phyloP scores from a whole-genome alignment of 2,888 invertebrate species.

The Chaitophorus viminalis region DNA sequence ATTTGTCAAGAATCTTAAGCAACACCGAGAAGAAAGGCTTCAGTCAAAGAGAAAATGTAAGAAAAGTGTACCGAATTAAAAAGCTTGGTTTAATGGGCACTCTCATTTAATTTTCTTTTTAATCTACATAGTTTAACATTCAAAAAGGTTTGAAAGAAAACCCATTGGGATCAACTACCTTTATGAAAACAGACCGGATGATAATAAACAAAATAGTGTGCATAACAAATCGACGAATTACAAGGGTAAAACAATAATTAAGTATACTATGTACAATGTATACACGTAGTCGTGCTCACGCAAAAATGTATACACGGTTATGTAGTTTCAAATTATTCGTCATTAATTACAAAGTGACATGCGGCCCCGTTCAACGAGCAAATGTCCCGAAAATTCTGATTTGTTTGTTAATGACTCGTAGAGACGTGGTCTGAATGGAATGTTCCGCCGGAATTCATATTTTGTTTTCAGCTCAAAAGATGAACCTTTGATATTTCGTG shows the following conservation, averaged over 20 bases:
- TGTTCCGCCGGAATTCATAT: not conserved
- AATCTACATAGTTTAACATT: not conserved
- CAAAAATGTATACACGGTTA: too few species aligned
- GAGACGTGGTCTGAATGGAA: not conserved
- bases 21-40: not conserved
- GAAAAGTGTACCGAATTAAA: not conserved
- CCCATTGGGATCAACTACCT: not conserved
- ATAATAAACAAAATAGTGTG: not conserved
- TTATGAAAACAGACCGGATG: not conserved
- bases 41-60: not conserved
- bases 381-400: not conserved
- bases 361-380: not conserved
- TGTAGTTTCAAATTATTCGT: not conserved
- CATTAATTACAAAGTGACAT: not conserved
- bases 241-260: not conserved
- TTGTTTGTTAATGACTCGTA: conserved; percentile 1
- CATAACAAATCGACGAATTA: not conserved
- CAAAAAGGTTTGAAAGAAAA: not conserved
- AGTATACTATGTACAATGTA: not conserved
- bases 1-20: not conserved
- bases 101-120: not conserved
- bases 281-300: too few species aligned
- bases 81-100: not conserved
- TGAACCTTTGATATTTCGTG: not conserved
- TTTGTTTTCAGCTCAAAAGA: not conserved